Evolutionary conservation across 1,140 invertebrate species (phyloP).

Genomic region (Laupala kohalensis): DNA sequence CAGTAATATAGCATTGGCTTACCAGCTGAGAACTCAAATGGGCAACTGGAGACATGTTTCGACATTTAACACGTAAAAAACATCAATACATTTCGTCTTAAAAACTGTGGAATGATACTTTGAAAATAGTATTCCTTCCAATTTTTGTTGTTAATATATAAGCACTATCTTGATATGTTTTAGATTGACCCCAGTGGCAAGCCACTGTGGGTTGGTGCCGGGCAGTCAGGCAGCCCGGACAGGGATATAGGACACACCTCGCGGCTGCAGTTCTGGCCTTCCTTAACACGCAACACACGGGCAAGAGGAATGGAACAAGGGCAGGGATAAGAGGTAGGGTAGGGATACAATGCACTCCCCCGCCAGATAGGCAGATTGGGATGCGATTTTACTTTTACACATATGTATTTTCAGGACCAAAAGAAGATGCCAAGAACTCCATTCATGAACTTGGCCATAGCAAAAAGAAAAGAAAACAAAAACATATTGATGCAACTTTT

Average conservation of each 20-base stretch:
- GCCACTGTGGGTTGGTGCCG: conserved; percentile 1
- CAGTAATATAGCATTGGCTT: background rate
- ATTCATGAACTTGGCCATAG: background rate
- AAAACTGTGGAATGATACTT: conserved; percentile 15
- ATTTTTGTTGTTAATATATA: conserved; percentile 9
- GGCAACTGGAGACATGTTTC: conserved; percentile 2
- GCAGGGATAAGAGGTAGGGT: background rate
- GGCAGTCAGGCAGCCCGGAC: background rate
- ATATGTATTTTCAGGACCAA: background rate
- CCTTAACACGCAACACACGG: background rate
- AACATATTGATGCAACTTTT: background rate
- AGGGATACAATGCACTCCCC: background rate
- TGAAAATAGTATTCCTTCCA: conserved; percentile 15
- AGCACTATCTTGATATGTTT: conserved; percentile 17
- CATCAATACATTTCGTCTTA: conserved; percentile 10
- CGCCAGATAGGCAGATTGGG: background rate
- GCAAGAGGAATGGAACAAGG: background rate
- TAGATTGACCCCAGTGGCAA: conserved; percentile 8
- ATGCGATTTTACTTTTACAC: background rate
- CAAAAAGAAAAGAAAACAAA: background rate
- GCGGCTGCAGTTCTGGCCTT: conserved; percentile 7
- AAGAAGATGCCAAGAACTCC: background rate
- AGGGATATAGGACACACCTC: background rate
- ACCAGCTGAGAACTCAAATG: background rate
- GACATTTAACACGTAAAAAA: conserved; percentile 12